Evolutionary conservation across 2,888 invertebrate species (phyloP), one percentile per base, ranked within the genome.

Genomic region (Thelaira solivaga): DNA sequence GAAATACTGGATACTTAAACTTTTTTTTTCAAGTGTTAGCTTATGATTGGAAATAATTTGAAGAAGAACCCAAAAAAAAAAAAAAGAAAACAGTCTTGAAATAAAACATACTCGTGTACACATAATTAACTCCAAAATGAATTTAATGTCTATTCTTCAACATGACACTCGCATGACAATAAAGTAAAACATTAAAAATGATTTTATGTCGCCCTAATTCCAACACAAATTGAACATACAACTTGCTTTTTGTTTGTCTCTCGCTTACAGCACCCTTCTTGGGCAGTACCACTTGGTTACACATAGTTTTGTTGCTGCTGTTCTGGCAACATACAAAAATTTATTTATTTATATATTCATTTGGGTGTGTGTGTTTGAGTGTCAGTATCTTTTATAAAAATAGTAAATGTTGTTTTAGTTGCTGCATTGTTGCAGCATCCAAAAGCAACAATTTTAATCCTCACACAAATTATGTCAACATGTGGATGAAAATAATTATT

Each of bases 401-500:
- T 55, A 45, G n/a, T n/a, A n/a, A n/a, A n/a, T n/a, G n/a, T n/a
- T n/a, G n/a, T n/a, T n/a, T n/a, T n/a, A n/a, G 24, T 16, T 34
- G 26, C 11, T 20, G 4, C 29, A 45, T 22, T 22, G 13, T 18
- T 22, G 31, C 51, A 43, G 11, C 53, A 13, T 10, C 57, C 13
- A 41, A 22, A 13, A 10, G 8, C 24, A 65, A 34, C 4, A 69
- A 53, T 69, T 65, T 65, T 74, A 74, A 74, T 65, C 69, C 65
- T 43, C 69, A 59, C 69, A 61, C 69, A 69, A 74, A 65, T 78
- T 69, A 55, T 49, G 59, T 49, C 61, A 71, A 74, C 74, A 71
- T 74, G 69, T 78, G 74, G 68, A 74, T 57, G 7, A 47, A 71
- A 57, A 73, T 71, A 74, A 78, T 74, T 74, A 78, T 74, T 78